Evolutionary conservation across 2,888 invertebrate species (phyloP).

Genomic region (Lathronympha strigana): DNA sequence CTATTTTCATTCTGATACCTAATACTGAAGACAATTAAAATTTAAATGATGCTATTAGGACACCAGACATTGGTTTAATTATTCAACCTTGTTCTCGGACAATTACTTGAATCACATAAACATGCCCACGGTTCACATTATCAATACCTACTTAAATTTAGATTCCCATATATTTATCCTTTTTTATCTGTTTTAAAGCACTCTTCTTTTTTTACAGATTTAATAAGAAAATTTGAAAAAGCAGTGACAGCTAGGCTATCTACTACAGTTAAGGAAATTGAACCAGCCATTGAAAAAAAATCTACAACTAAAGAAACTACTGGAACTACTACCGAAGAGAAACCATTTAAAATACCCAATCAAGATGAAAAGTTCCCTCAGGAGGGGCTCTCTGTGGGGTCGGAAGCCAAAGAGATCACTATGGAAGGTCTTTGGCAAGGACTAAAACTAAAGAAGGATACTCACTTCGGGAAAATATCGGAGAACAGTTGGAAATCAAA

Average conservation of each 20-base stretch:
- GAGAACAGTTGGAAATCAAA: constrained; percentile 72
- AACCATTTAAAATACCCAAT: constrained; percentile 39
- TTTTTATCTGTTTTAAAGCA: neutral
- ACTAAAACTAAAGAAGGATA: constrained; percentile 69
- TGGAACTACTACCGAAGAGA: constrained; percentile 44
- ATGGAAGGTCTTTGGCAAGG: constrained; percentile 72
- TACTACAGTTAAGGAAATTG: constrained; percentile 49
- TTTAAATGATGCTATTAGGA: constrained; percentile 21
- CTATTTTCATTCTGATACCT: constrained; percentile 6
- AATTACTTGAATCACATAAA: neutral
- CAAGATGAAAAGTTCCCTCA: constrained; percentile 46
- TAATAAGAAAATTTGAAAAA: constrained; percentile 69
- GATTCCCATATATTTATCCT: neutral
- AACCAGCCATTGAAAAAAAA: constrained; percentile 47
- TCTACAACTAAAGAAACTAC: constrained; percentile 53
- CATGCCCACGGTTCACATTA: neutral
- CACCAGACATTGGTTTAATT: constrained; percentile 13
- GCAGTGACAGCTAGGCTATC: constrained; percentile 57
- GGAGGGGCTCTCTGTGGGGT: constrained; percentile 58
- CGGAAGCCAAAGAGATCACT: constrained; percentile 67
- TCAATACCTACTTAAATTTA: neutral
- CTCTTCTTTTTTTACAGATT: constrained; percentile 53
- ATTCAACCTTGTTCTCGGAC: constrained; percentile 6
- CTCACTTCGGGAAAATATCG: constrained; percentile 73
- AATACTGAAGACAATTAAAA: neutral